Conservation (phyloP, 2,888 invertebrate species). For the Microplitis deprimator region DNA sequence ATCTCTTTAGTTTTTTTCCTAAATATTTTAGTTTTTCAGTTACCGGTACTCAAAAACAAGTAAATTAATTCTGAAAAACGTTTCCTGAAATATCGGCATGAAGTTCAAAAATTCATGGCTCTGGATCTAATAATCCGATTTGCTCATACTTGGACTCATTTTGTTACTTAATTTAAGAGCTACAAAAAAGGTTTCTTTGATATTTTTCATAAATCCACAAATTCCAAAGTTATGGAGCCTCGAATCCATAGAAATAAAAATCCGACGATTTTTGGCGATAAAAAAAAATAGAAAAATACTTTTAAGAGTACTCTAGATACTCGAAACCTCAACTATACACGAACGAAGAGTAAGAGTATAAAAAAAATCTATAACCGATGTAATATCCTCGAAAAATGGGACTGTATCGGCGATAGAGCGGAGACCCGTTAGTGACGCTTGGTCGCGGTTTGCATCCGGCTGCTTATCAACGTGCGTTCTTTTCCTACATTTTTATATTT, state of each 20-base stretch:
- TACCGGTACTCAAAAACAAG: not conserved
- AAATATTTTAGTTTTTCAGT: not conserved
- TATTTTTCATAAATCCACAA: not conserved
- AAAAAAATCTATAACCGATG: slow-evolving; percentile 14
- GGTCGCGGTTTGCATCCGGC: slow-evolving; percentile 64
- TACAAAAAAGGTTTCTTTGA: not conserved
- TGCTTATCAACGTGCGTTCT: slow-evolving; percentile 61
- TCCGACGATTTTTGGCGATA: not conserved
- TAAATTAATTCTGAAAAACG: no score
- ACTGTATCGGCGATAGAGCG: slow-evolving; percentile 43
- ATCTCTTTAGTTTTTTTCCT: not conserved
- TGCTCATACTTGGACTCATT: not conserved
- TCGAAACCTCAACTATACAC: slow-evolving; percentile 12
- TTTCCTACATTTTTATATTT: not conserved
- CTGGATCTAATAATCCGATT: no score
- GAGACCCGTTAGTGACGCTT: slow-evolving; percentile 57
- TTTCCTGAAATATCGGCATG: not conserved
- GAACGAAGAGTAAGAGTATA: not conserved
- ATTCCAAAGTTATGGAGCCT: not conserved
- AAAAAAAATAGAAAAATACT: not conserved
- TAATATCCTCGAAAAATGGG: slow-evolving; percentile 17
- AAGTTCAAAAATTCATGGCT: no score
- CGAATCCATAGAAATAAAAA: no score
- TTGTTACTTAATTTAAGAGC: not conserved
- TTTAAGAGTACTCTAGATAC: not conserved